phyloP scores from a whole-genome alignment of 2,797 vertebrate genomes.

The Cetoscarus ocellatus region DNA sequence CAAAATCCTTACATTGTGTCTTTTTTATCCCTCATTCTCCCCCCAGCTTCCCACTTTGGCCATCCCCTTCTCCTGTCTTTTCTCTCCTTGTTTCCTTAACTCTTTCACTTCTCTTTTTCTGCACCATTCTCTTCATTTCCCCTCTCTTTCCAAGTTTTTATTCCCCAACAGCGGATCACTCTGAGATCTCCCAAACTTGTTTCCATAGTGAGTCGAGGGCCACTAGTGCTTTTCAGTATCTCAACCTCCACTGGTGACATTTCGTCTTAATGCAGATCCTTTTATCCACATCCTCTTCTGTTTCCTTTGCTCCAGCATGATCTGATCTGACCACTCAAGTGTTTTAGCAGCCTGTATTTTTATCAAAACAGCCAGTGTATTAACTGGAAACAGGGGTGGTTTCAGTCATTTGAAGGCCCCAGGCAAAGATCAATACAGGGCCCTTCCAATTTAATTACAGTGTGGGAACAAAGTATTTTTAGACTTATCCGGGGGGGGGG shows the following conservation, averaged over 20 bases:
- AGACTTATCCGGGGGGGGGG: too few relatives aligned
- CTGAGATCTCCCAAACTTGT: constrained; percentile 57
- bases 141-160: constrained; percentile 42
- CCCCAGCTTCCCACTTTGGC: constrained; percentile 42
- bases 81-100: constrained; percentile 31
- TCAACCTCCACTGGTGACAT: constrained; percentile 39
- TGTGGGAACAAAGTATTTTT: too few relatives aligned
- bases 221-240: constrained; percentile 40
- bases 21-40: constrained; percentile 16
- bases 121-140: constrained; percentile 51
- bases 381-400: too few relatives aligned
- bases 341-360: background rate
- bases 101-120: constrained; percentile 47
- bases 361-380: too few relatives aligned
- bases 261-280: constrained; percentile 26
- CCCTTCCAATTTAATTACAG: too few relatives aligned
- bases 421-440: too few relatives aligned
- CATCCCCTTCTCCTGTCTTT: constrained; percentile 38
- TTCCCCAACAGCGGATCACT: constrained; percentile 41
- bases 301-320: constrained; percentile 12
- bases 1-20: constrained; percentile 59
- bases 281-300: constrained; percentile 15
- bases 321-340: background rate
- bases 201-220: constrained; percentile 69
- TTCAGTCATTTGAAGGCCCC: too few relatives aligned